phyloP scores from a whole-genome alignment of 2,113 vertebrate genomes.

The Charadrius vociferus region DNA sequence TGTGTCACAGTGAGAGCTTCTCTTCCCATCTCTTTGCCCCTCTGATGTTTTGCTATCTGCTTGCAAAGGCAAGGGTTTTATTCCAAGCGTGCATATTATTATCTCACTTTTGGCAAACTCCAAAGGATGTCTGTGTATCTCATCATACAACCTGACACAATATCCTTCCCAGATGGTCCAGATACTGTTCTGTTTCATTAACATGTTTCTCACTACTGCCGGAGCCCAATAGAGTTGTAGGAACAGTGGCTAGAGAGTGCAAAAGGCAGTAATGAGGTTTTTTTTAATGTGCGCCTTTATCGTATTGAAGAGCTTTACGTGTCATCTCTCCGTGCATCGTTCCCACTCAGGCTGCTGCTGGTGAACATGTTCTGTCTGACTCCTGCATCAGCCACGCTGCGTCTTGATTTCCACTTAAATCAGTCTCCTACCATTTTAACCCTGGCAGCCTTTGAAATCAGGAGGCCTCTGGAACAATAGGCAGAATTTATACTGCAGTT shows the following conservation, averaged over 20 bases:
- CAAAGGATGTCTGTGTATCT: conserved; percentile 20
- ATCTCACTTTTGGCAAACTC: neutral
- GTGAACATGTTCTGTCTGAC: neutral
- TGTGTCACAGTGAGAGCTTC: neutral
- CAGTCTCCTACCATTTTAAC: conserved; percentile 7
- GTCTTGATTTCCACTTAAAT: conserved; percentile 48
- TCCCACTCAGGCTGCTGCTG: neutral
- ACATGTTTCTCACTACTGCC: conserved; percentile 4
- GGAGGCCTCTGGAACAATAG: conserved; percentile 36
- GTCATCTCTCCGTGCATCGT: neutral
- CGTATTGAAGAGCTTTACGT: neutral
- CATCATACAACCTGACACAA: conserved; percentile 8
- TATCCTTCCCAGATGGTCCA: conserved; percentile 9
- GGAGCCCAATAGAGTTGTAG: neutral
- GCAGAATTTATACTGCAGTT: conserved; percentile 23
- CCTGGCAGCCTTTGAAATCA: conserved; percentile 35
- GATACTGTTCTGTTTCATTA: conserved; percentile 29
- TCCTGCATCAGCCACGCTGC: neutral
- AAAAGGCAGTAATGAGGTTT: conserved; percentile 6
- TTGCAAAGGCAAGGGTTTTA: neutral
- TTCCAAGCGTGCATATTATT: neutral
- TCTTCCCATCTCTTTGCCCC: conserved; percentile 1
- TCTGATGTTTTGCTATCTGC: conserved; percentile 4
- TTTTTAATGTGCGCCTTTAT: neutral
- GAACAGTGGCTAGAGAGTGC: neutral